A percentile compares a stretch with the other conserved stretches of the same genome.
phyloP scores from a whole-genome alignment of 1,140 invertebrate species.

The Lepidotrigona ventralis region DNA sequence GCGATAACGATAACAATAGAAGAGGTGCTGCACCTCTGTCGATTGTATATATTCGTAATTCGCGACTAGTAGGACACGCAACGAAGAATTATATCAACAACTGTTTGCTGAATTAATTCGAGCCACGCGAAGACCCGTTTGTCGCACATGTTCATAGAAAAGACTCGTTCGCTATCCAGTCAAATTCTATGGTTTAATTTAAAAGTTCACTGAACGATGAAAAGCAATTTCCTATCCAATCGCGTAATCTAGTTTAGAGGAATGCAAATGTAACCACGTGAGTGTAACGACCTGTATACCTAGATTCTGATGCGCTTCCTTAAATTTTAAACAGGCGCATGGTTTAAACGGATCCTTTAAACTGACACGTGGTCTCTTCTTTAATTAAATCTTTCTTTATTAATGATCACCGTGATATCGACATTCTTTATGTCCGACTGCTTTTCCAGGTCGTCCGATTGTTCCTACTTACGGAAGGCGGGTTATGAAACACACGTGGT shows the following conservation, averaged over 20 bases:
- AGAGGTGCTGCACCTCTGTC: conserved; percentile 30
- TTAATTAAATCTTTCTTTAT: conserved; percentile 28
- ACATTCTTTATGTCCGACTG: conserved; percentile 68
- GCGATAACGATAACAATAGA: conserved; percentile 3
- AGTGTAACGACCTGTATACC: conserved; percentile 41
- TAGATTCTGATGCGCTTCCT: conserved; percentile 16
- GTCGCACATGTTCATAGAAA: background rate
- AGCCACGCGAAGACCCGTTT: conserved; percentile 16
- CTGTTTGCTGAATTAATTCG: background rate
- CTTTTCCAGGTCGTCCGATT: conserved; percentile 70
- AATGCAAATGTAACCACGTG: conserved; percentile 30
- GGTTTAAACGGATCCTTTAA: background rate
- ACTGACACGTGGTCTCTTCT: background rate
- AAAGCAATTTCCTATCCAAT: conserved; percentile 20
- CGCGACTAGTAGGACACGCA: too few relatives aligned
- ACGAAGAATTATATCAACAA: conserved; percentile 15
- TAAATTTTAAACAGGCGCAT: background rate
- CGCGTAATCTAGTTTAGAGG: background rate
- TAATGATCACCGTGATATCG: conserved; percentile 35
- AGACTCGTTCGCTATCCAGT: background rate
- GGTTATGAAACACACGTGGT: conserved; percentile 71
- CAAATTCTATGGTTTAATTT: background rate
- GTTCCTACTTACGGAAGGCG: conserved; percentile 67
- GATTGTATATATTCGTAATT: conserved; percentile 22
- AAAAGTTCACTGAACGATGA: conserved; percentile 5